Base-by-base conservation (phyloP, 2,113 vertebrate species). In the Gadus chalcogrammus region DNA sequence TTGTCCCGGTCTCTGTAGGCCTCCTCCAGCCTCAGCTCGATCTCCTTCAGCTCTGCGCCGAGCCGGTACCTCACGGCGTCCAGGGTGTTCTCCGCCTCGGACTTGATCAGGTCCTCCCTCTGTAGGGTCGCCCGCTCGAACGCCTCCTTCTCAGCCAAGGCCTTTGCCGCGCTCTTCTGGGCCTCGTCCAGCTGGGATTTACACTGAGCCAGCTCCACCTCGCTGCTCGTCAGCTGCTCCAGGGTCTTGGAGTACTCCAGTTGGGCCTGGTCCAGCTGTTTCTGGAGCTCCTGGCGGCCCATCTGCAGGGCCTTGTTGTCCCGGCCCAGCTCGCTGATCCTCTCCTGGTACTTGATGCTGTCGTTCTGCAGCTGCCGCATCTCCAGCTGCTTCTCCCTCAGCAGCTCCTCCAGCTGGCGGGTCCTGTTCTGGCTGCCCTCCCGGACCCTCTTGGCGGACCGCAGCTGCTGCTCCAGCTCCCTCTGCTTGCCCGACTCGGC, bases 371-470 rank as follows among this genome's bases (percentile, higher is more conserved):
- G 87, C 85, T 99, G 96, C 42, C 92, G 93, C 3, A 99, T 92
- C 76, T 99, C 97, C 79, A 95, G 90, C 78, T 99, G 97, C 68
- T 99, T 99, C 82, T 97, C 95, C 83, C 93, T 94, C 72, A 99
- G 82, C 69, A 99, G 87, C 9, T 99, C 97, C 77, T 99, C 96
- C 56, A 99, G 95, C 86, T 99, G 96, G 11, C 92, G 92, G 0
- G 91, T 75, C 38, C 95, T 87, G 28, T 84, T 93, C 81, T 94
- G 93, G 69, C 82, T 93, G 28, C 91, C 90, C 65, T 94, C 94
- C 70, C 74, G 90, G 22, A 92, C 92, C 79, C 92, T 89, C 69
- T 94, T 91, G 13, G 85, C 91, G 15, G 92, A 92, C 72, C 93
- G 93, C 15, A 96, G 88, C 86, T 96, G 95, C 66, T 95, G 95